Conservation (phyloP, 2,113 vertebrate genomes). For the Nerophis ophidion region DNA sequence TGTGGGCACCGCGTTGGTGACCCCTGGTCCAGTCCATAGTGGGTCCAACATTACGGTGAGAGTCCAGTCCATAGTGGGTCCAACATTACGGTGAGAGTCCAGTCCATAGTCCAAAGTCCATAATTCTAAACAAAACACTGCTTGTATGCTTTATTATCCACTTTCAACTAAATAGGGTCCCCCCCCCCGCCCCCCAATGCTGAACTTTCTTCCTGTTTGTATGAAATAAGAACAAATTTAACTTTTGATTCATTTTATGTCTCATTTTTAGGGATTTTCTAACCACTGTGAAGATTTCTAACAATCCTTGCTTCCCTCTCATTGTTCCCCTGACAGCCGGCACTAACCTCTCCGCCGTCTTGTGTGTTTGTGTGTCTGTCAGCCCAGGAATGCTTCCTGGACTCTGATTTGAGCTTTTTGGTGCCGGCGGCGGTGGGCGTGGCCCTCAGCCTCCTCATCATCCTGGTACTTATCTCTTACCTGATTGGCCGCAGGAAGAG, state of each 20-base stretch:
- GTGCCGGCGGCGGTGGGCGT: constrained; percentile 91
- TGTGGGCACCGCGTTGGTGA: too few species aligned
- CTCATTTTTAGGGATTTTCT: neutral
- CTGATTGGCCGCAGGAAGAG: constrained; percentile 93
- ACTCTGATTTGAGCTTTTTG: constrained; percentile 97
- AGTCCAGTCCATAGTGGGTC: too few species aligned
- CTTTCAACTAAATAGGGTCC: too few species aligned
- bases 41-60: too few species aligned
- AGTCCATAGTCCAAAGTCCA: too few species aligned
- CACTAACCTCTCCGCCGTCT: constrained; percentile 39
- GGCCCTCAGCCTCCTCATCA: constrained; percentile 89
- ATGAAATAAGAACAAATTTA: too few species aligned
- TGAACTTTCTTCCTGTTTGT: too few species aligned
- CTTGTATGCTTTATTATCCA: too few species aligned
- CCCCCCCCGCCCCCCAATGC: too few species aligned
- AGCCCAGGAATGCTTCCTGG: constrained; percentile 95
- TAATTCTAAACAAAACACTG: neutral
- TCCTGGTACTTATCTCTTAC: constrained; percentile 94
- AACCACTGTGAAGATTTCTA: constrained; percentile 9
- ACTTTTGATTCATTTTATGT: neutral
- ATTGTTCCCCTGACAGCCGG: neutral
- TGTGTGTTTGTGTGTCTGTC: constrained; percentile 55
- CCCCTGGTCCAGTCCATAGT: too few species aligned
- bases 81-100: too few species aligned
- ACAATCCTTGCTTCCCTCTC: neutral